Evolutionary conservation across 2,888 invertebrate species (phyloP).

Genomic region (Apodemia mormo): DNA sequence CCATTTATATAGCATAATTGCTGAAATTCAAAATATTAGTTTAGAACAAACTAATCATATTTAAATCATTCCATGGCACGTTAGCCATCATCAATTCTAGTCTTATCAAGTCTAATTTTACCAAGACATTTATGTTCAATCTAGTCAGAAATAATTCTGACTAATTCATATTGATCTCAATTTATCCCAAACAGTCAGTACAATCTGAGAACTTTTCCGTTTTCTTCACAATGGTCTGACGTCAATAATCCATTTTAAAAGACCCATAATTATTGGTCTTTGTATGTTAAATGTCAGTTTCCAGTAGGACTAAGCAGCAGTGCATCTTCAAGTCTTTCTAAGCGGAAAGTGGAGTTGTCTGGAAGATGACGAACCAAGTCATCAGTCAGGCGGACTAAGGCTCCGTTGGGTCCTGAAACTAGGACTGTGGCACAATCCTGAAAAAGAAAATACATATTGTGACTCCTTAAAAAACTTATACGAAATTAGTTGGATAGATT

Average conservation of each 20-base stretch:
- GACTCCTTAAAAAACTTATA: too few relatives aligned
- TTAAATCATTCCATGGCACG: background rate
- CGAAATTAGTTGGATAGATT: too few relatives aligned
- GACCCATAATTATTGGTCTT: slow-evolving; percentile 1
- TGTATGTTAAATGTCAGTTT: slow-evolving; percentile 36
- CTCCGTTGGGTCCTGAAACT: slow-evolving; percentile 91
- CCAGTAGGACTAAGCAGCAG: slow-evolving; percentile 46
- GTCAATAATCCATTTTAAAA: background rate
- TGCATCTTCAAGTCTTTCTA: slow-evolving; percentile 58
- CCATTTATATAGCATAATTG: too few relatives aligned
- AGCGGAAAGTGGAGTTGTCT: slow-evolving; percentile 78
- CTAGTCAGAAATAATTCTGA: background rate
- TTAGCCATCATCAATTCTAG: background rate
- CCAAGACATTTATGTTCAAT: background rate
- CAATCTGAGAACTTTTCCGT: background rate
- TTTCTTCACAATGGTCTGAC: background rate
- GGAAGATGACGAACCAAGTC: slow-evolving; percentile 92
- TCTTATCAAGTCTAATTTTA: background rate
- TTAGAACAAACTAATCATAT: too few relatives aligned
- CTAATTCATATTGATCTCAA: background rate
- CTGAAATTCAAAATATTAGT: too few relatives aligned
- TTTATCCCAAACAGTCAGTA: background rate
- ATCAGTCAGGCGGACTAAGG: slow-evolving; percentile 91
- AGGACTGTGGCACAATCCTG: slow-evolving; percentile 84
- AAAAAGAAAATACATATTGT: slow-evolving; percentile 41